phyloP scores from a whole-genome alignment of 2,113 vertebrate genomes.

The Amblyornis subalaris region DNA sequence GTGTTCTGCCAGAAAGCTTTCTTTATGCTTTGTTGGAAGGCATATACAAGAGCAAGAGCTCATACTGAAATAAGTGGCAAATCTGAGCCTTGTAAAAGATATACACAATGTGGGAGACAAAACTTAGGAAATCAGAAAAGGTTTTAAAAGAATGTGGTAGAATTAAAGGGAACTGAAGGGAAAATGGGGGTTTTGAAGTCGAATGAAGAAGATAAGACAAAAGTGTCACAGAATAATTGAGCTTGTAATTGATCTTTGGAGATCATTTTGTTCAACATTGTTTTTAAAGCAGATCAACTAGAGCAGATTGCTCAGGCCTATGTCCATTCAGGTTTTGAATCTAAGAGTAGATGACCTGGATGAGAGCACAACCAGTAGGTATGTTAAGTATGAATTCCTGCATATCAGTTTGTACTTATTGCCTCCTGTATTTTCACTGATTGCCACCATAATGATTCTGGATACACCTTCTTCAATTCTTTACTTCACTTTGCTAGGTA shows the following conservation, averaged over 20 bases:
- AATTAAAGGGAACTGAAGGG: neutral
- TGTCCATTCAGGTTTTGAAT: neutral
- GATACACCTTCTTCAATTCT: neutral
- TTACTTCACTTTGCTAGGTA: neutral
- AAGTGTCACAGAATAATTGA: neutral
- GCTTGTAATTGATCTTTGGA: neutral
- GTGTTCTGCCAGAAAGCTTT: neutral
- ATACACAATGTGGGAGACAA: neutral
- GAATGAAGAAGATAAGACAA: neutral
- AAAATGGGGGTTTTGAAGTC: neutral
- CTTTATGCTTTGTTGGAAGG: neutral
- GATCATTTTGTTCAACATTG: neutral
- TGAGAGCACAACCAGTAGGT: neutral
- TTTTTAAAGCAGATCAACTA: neutral
- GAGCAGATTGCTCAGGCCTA: neutral
- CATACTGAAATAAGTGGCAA: neutral
- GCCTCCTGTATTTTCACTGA: neutral
- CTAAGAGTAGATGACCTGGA: neutral
- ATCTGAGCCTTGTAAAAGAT: neutral
- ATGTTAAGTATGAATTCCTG: neutral
- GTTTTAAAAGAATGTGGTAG: neutral
- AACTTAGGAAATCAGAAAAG: neutral
- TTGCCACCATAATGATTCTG: neutral
- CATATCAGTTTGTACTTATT: neutral
- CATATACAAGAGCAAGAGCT: neutral